A percentile compares a stretch with the other conserved stretches of the same genome.
Conservation (phyloP, 2,888 invertebrate species). For the Crocallis elinguaria region DNA sequence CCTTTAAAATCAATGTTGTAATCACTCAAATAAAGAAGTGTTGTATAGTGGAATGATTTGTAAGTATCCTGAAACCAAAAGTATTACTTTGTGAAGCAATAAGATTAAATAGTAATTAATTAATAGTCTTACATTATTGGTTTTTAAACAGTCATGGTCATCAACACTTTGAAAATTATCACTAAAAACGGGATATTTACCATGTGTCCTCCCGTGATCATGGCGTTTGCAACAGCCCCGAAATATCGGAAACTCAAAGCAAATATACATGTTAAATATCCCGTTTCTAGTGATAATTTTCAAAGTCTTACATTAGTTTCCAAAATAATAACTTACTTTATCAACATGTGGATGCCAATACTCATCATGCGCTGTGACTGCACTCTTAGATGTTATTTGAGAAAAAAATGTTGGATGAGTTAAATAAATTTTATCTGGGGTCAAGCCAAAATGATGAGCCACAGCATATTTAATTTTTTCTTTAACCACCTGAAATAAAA, state of each 20-base stretch:
- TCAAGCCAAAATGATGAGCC: conserved; percentile 90
- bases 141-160: too few relatives aligned
- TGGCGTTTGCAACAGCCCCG: too few relatives aligned
- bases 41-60: conserved; percentile 94
- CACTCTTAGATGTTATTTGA: conserved; percentile 87
- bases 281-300: too few relatives aligned
- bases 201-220: too few relatives aligned
- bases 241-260: too few relatives aligned
- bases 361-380: conserved; percentile 92
- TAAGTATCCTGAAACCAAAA: conserved; percentile 89
- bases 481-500: conserved; percentile 84
- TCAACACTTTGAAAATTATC: too few relatives aligned
- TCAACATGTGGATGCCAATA: conserved; percentile 96
- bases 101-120: too few relatives aligned
- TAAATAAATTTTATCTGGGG: conserved; percentile 87
- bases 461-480: conserved; percentile 91
- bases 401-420: conserved; percentile 97
- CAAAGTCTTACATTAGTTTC: too few relatives aligned
- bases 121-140: too few relatives aligned
- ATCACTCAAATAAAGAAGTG: conserved; percentile 91
- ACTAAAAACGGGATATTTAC: too few relatives aligned
- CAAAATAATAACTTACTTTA: conserved; percentile 86
- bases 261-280: too few relatives aligned
- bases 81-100: not conserved
- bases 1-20: conserved; percentile 91